Evolutionary conservation across 1,140 invertebrate species (phyloP).

Genomic region (Augochlora pura): DNA sequence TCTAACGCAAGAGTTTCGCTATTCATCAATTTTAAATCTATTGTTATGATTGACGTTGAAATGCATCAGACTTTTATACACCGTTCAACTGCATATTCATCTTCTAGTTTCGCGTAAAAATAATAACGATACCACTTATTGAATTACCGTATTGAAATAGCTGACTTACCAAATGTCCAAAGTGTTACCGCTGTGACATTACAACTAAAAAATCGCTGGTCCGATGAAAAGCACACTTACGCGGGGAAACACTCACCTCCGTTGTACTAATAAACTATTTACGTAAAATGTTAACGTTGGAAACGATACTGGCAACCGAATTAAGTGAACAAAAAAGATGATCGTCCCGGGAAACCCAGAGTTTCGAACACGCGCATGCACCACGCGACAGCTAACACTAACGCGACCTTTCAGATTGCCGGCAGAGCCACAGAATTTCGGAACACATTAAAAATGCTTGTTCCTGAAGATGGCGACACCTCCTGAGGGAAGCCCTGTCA

Average conservation of each 20-base stretch:
- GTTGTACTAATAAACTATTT: background rate
- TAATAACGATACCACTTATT: too few relatives aligned
- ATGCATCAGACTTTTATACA: too few relatives aligned
- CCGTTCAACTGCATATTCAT: too few relatives aligned
- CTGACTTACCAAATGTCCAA: conserved; percentile 11
- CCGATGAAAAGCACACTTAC: conserved; percentile 15
- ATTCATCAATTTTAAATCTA: too few relatives aligned
- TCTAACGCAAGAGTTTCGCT: too few relatives aligned
- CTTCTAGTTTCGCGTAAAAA: too few relatives aligned
- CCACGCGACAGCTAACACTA: conserved; percentile 34
- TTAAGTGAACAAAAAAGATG: background rate
- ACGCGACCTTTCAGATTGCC: conserved; percentile 55
- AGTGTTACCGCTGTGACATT: conserved; percentile 12
- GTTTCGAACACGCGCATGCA: conserved; percentile 49
- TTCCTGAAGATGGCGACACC: conserved; percentile 55
- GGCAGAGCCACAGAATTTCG: conserved; percentile 49
- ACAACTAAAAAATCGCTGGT: conserved; percentile 14
- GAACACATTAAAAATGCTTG: conserved; percentile 19
- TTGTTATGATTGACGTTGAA: too few relatives aligned
- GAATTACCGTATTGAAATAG: background rate
- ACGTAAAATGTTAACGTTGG: background rate
- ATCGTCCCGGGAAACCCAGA: background rate
- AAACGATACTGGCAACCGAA: conserved; percentile 3
- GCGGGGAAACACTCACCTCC: conserved; percentile 13
- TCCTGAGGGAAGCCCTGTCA: background rate